Base-by-base conservation (phyloP, 1,140 invertebrate genomes). In the Ditylenchus dipsaci region DNA sequence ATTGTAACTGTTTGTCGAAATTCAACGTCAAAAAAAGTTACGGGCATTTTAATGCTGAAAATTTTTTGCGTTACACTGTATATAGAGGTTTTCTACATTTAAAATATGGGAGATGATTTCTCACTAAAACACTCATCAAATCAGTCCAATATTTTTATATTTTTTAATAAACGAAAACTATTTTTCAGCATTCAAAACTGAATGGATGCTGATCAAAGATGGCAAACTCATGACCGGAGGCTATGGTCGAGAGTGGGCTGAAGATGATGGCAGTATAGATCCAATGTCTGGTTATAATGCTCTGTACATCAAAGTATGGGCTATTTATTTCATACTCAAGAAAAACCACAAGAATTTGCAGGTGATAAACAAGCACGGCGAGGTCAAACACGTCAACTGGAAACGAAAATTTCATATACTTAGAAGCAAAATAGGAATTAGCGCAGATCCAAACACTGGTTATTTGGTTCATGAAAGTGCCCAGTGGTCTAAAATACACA, bases 401-500 rank as follows among this genome's bases (percentile, higher is more conserved):
- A 21, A 13, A 27, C 21, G 19, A 8, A 26, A 71, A 26, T 71
- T 72, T 38, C 11, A 33, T 19, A 30, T 19, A 8, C 5, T 71
- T 30, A 3, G 69, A 38, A 17, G 17, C 13, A 17, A 21, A 11
- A 33, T 68, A 8, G 69, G 69, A 27, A 71, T 71, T 5, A n/a
- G 56, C 19, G 64, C 58, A 53, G 15, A 53, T 17, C n/a, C 23
- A 7, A 5, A 1, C n/a, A 69, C 86, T 84, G 93, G 93, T 11
- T 97, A 97, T 81, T 90, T 97, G 88, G 94, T 96, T 67, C 93
- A 97, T 80, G 94, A 97, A 84, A 91, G 91, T 21, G 91, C 86
- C 9, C 87, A 88, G 0, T 97, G 93, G 93, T 95, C 92, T 61
- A 84, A 88, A 9, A 73, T 89, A 3, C 88, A 90, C 73, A 85